Conservation (phyloP, 2,888 invertebrate genomes). For the Dorcus hopei region DNA sequence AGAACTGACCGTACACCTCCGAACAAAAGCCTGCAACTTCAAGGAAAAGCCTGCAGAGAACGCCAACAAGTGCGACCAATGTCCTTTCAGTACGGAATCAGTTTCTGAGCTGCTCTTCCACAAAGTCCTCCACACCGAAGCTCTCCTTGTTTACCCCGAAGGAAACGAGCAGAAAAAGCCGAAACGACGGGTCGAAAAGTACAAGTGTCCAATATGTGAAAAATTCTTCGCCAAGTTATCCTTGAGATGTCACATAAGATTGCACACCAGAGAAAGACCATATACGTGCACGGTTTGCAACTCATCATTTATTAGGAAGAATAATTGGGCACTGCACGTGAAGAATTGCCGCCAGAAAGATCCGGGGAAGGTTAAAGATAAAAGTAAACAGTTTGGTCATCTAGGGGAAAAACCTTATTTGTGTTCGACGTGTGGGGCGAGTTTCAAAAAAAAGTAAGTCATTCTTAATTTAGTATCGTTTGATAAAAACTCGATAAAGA, state of each 20-base stretch:
- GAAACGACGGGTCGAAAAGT: slow-evolving; percentile 48
- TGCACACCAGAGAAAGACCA: slow-evolving; percentile 72
- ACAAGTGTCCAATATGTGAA: slow-evolving; percentile 66
- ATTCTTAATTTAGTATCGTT: background rate
- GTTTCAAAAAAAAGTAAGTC: slow-evolving; percentile 52
- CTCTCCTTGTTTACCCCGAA: slow-evolving; percentile 41
- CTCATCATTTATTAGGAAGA: slow-evolving; percentile 63
- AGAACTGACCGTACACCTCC: slow-evolving; percentile 71
- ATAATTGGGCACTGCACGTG: slow-evolving; percentile 63
- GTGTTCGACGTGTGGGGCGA: slow-evolving; percentile 52
- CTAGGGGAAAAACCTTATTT: slow-evolving; percentile 36
- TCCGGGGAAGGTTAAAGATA: slow-evolving; percentile 8
- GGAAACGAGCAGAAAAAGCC: slow-evolving; percentile 38
- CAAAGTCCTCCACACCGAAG: slow-evolving; percentile 62
- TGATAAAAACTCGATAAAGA: background rate
- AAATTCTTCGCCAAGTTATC: slow-evolving; percentile 64
- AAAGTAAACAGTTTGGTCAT: slow-evolving; percentile 1
- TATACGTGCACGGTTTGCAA: slow-evolving; percentile 64
- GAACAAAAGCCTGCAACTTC: slow-evolving; percentile 58
- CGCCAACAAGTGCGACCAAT: slow-evolving; percentile 55
- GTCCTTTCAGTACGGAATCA: slow-evolving; percentile 61
- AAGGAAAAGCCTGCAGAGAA: slow-evolving; percentile 14
- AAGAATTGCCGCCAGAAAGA: slow-evolving; percentile 51
- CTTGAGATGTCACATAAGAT: slow-evolving; percentile 65
- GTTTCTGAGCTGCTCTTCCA: slow-evolving; percentile 73